Evolutionary conservation across 2,113 vertebrate species (phyloP).

Genomic region (Cercocebus atys): DNA sequence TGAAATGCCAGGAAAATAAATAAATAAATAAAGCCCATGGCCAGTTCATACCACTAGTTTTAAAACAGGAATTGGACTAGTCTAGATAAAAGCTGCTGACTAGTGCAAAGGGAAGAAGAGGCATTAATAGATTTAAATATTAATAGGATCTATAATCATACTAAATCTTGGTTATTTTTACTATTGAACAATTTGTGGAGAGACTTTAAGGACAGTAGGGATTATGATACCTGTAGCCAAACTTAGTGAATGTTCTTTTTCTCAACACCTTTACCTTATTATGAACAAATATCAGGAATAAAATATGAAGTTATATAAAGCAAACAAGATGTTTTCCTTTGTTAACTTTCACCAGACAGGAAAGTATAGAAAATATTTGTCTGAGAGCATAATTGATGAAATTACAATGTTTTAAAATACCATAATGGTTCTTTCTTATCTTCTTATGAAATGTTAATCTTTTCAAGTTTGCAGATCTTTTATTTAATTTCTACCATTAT

Average conservation of each 20-base stretch:
- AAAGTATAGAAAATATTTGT: background rate
- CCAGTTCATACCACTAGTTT: background rate
- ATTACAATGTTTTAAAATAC: background rate
- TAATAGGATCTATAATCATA: background rate
- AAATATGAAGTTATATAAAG: background rate
- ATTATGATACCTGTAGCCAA: background rate
- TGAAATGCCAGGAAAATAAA: background rate
- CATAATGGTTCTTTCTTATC: background rate
- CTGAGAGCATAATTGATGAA: background rate
- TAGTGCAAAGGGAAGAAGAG: background rate
- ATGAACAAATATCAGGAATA: background rate
- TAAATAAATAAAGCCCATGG: background rate
- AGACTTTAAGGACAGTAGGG: background rate
- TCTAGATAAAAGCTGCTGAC: background rate
- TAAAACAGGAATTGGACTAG: background rate
- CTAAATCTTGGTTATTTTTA: background rate
- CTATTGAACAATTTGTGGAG: background rate
- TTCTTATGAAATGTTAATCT: background rate
- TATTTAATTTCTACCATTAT: background rate
- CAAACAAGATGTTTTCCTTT: background rate
- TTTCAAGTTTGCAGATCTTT: background rate
- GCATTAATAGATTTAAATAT: background rate
- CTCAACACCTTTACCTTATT: background rate
- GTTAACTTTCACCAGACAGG: background rate
- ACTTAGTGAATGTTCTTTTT: background rate